Conservation (phyloP, 2,888 invertebrate genomes). For the Thymelicus lineola region DNA sequence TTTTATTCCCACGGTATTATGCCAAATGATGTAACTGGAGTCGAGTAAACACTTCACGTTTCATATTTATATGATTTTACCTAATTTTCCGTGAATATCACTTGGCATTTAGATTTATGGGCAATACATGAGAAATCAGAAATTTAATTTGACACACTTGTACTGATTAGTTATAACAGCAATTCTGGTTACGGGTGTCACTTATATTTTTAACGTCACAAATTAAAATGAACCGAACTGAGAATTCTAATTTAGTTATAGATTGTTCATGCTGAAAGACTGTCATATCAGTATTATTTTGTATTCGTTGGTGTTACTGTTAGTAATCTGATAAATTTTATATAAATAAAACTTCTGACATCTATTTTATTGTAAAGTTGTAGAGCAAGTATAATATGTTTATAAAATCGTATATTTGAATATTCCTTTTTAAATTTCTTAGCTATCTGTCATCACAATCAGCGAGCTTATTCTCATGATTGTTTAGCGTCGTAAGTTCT, state of each 20-base stretch:
- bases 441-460: no score
- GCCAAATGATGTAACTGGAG: conserved; percentile 30
- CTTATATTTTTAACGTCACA: conserved; percentile 38
- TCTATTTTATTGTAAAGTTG: no score
- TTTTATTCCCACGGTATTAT: conserved; percentile 33
- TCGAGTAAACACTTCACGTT: neutral
- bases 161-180: conserved; percentile 48
- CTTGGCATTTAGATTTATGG: conserved; percentile 50
- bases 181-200: conserved; percentile 44
- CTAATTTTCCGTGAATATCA: conserved; percentile 47
- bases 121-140: conserved; percentile 45
- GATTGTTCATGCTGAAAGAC: neutral
- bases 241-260: neutral
- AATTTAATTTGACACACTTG: conserved; percentile 47
- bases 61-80: conserved; percentile 17
- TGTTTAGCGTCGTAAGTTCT: no score
- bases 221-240: conserved; percentile 11
- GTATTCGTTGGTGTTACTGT: no score
- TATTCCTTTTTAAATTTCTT: no score
- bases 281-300: no score
- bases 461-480: no score
- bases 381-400: no score
- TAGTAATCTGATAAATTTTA: no score
- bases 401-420: no score
- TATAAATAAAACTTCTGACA: no score